Conservation (phyloP, 2,888 invertebrate genomes). For the Sphaeridia pumilis region DNA sequence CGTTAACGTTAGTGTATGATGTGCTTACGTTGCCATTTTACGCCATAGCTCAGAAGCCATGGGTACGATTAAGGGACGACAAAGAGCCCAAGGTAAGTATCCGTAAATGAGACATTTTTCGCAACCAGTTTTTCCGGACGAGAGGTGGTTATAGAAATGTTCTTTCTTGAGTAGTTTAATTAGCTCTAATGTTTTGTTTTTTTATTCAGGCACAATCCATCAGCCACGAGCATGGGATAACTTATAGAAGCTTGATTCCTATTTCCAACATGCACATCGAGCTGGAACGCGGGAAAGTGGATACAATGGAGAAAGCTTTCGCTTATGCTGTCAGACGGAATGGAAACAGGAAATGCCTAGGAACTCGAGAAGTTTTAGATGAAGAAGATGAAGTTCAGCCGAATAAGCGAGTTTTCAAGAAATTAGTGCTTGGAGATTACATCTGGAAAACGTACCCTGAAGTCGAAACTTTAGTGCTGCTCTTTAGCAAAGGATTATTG, state of each 20-base stretch:
- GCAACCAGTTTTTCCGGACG: not conserved
- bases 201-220: conserved; percentile 47
- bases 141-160: not conserved
- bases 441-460: conserved; percentile 75
- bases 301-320: conserved; percentile 73
- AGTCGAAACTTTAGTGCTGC: conserved; percentile 58
- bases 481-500: conserved; percentile 74
- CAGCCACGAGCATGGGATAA: conserved; percentile 41
- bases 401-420: conserved; percentile 90
- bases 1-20: conserved; percentile 74
- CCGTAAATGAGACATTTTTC: not conserved
- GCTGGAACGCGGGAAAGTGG: conserved; percentile 61
- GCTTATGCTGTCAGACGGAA: conserved; percentile 63
- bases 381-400: conserved; percentile 91
- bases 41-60: conserved; percentile 72
- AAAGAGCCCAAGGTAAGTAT: conserved; percentile 60
- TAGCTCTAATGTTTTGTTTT: not conserved
- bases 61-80: conserved; percentile 66
- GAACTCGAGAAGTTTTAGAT: conserved; percentile 76
- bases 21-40: conserved; percentile 83
- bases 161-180: not conserved
- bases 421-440: conserved; percentile 89
- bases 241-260: conserved; percentile 58
- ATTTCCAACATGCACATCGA: conserved; percentile 60
- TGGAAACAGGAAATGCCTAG: conserved; percentile 63